Evolutionary conservation across 2,888 invertebrate species (phyloP).

Genomic region (Oscheius sp.): DNA sequence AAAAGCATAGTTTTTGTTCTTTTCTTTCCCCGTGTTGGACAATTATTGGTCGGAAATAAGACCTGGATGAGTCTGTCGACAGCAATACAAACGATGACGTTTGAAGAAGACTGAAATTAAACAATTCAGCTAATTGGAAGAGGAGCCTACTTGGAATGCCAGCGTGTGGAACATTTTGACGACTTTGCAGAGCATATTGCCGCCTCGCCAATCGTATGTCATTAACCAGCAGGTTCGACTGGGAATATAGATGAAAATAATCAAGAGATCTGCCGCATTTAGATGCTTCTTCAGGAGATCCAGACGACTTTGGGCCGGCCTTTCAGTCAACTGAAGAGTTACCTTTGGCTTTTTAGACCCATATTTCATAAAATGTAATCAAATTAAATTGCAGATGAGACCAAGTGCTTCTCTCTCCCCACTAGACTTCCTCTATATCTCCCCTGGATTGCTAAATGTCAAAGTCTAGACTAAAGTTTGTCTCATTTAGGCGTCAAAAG

Average conservation of each 20-base stretch:
- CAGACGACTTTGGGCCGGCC: slow-evolving; percentile 60
- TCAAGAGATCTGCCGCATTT: slow-evolving; percentile 68
- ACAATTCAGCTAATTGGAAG: not conserved
- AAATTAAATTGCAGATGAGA: too few relatives aligned
- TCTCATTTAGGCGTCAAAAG: not conserved
- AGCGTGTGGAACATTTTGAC: slow-evolving; percentile 67
- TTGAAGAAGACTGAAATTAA: slow-evolving; percentile 64
- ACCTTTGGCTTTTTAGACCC: not conserved
- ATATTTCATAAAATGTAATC: not conserved
- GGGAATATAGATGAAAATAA: slow-evolving; percentile 69
- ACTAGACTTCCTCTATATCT: too few relatives aligned
- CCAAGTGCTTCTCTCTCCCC: too few relatives aligned
- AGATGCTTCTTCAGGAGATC: slow-evolving; percentile 68
- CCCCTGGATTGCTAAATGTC: too few relatives aligned
- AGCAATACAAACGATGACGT: slow-evolving; percentile 70
- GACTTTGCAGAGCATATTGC: slow-evolving; percentile 65
- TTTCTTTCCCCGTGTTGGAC: slow-evolving; percentile 58
- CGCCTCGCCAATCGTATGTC: slow-evolving; percentile 70
- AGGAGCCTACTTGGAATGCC: slow-evolving; percentile 62
- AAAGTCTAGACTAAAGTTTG: too few relatives aligned
- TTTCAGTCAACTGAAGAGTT: slow-evolving; percentile 64
- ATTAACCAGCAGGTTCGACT: slow-evolving; percentile 66
- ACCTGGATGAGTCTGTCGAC: slow-evolving; percentile 68
- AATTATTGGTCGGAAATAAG: slow-evolving; percentile 59
- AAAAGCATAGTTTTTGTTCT: slow-evolving; percentile 60